phyloP scores from a whole-genome alignment of 2,888 invertebrate genomes.

The Cheilosia variabilis region DNA sequence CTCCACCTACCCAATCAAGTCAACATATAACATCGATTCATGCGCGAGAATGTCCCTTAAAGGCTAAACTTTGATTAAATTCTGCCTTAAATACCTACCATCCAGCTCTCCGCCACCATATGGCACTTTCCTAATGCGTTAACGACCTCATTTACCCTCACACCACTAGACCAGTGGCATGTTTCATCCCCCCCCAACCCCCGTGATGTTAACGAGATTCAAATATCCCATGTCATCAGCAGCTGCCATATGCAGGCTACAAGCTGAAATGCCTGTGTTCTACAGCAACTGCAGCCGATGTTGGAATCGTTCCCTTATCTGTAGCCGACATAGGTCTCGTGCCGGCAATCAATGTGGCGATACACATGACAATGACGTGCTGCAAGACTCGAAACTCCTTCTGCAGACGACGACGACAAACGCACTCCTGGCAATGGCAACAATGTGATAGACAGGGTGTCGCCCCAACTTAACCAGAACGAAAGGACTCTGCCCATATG shows the following conservation, averaged over 20 bases:
- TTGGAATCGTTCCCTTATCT: constrained; percentile 56
- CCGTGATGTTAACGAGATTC: constrained; percentile 64
- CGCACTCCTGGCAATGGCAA: constrained; percentile 52
- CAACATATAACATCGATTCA: too few relatives aligned
- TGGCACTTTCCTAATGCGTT: constrained; percentile 41
- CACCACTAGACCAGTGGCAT: not conserved
- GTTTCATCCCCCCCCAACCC: constrained; percentile 6
- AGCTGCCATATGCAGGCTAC: constrained; percentile 68
- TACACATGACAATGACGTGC: constrained; percentile 36
- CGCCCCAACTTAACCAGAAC: constrained; percentile 2
- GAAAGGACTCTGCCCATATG: constrained; percentile 10
- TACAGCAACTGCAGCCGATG: constrained; percentile 36
- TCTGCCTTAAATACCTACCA: too few relatives aligned
- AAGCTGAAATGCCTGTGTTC: constrained; percentile 51
- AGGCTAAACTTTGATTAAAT: too few relatives aligned
- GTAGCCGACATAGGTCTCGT: constrained; percentile 61
- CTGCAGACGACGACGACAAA: not conserved
- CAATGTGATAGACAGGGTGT: constrained; percentile 45
- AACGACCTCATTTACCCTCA: constrained; percentile 58
- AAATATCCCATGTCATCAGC: constrained; percentile 73
- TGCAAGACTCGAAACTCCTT: constrained; percentile 36
- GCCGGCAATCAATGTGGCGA: constrained; percentile 60
- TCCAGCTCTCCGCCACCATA: not conserved
- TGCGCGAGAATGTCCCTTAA: too few relatives aligned
- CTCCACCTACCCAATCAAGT: too few relatives aligned